Evolutionary conservation across 2,888 invertebrate genomes (phyloP).

Genomic region (Balanococcus diminutus): DNA sequence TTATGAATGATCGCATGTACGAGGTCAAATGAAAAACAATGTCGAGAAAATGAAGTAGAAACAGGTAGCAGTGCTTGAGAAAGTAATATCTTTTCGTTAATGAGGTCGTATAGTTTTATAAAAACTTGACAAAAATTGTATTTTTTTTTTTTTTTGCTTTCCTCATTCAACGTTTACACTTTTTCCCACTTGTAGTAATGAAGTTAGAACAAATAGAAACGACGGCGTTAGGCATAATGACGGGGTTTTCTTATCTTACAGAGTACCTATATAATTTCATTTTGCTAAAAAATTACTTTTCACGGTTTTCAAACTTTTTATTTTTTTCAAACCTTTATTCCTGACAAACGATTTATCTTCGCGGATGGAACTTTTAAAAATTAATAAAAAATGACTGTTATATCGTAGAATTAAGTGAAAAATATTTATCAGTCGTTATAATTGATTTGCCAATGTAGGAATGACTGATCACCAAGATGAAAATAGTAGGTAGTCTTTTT

Average conservation of each 20-base stretch:
- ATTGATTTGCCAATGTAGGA: not conserved
- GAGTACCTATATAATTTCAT: not conserved
- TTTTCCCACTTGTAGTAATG: not conserved
- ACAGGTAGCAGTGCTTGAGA: not conserved
- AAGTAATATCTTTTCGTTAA: not conserved
- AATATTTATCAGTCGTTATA: not conserved
- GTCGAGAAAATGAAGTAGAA: not conserved
- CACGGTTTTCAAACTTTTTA: not conserved
- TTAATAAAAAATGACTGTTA: not conserved
- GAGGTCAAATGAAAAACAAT: not conserved
- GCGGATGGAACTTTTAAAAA: not conserved
- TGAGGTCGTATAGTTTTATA: not conserved
- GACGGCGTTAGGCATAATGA: not conserved
- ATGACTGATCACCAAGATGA: not conserved
- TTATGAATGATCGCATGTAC: not conserved
- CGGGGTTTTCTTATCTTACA: not conserved
- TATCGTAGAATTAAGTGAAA: not conserved
- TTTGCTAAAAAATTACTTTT: not conserved
- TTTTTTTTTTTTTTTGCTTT: not conserved
- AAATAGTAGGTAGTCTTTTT: not conserved
- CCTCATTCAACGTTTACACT: not conserved
- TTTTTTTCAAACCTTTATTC: not conserved
- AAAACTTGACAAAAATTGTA: not conserved
- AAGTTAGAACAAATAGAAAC: not conserved
- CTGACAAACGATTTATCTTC: not conserved